Base-by-base conservation (phyloP, 2,888 invertebrate species). In the Abscondita cerata region DNA sequence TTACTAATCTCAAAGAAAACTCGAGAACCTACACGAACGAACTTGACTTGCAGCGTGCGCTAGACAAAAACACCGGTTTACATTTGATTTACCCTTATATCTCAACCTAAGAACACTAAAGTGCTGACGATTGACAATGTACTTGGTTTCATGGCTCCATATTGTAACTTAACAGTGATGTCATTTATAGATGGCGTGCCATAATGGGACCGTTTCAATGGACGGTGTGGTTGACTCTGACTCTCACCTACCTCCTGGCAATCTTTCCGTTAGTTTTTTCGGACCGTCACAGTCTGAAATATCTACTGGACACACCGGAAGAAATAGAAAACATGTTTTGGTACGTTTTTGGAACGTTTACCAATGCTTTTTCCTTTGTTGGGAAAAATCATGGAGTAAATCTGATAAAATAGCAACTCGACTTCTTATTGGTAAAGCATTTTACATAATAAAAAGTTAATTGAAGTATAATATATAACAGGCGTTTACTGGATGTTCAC, bases 401-500 rank as follows among this genome's bases (percentile, higher is more conserved):
- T 87, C 88, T 1, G 84, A 83, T 47, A 90, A 89, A 76, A 78
- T 86, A 16, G 88, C 91, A 0, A 91, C 91, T 0, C 83, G 91
- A 63, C 72, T 92, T 8, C 80, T 92, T 11, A 88, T 92, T 65
- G 92, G 92, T 89, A 81, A 74, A 15, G n/a, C n/a, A n/a, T n/a
- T n/a, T n/a, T n/a, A n/a, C n/a, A n/a, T n/a, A n/a, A n/a, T n/a
- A n/a, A n/a, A n/a, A n/a, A n/a, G n/a, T n/a, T n/a, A n/a, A n/a
- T n/a, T n/a, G n/a, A n/a, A n/a, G n/a, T n/a, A n/a, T n/a, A n/a
- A n/a, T n/a, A n/a, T n/a, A n/a, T 73, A 78, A 59, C 66, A 89
- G 90, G 88, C 59, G 87, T 88, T 81, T 93, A 93, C 77, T 93
- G 93, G 93, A 76, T 91, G n/a, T 93, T 92, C 71, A 92, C 92